These are phyloP conservation scores for Leptinotarsa defecta DNA, from an alignment of 1,140 invertebrate species.

Conservation along the genomic window DNA sequence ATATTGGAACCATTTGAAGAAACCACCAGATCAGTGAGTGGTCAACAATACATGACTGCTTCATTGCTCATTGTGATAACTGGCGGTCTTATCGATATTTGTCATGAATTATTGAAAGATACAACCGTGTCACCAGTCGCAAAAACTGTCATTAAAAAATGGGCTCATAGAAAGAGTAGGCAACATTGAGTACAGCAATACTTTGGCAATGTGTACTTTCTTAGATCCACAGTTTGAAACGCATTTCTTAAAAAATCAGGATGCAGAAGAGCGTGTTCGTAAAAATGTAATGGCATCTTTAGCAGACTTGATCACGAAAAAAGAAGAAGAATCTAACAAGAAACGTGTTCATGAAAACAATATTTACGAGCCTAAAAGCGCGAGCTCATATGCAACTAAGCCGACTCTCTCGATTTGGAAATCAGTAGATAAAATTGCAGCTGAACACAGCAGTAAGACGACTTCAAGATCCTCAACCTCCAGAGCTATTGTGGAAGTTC, in stretches of 20 bases:
- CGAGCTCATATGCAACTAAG: not conserved
- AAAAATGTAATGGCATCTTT: slow-evolving; percentile 28
- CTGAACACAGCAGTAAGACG: not conserved
- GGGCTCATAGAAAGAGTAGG: slow-evolving; percentile 23
- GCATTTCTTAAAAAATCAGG: not conserved
- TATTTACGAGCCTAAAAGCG: not conserved
- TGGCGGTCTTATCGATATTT: slow-evolving; percentile 18
- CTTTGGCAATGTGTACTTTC: slow-evolving; percentile 39
- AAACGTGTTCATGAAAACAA: slow-evolving; percentile 13
- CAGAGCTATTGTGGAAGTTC: slow-evolving; percentile 24
- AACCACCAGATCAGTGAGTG: slow-evolving; percentile 40
- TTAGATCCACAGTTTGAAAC: slow-evolving; percentile 44
- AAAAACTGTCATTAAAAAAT: slow-evolving; percentile 12
- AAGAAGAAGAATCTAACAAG: slow-evolving; percentile 17
- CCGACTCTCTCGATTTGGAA: slow-evolving; percentile 10
- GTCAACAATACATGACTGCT: slow-evolving; percentile 42
- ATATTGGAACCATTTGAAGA: slow-evolving; percentile 46
- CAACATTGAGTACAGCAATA: slow-evolving; percentile 34
- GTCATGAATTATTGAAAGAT: slow-evolving; percentile 14
- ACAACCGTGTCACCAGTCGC: not conserved
- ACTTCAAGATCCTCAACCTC: slow-evolving; percentile 13
- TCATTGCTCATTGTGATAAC: slow-evolving; percentile 41
- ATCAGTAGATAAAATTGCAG: slow-evolving; percentile 9
- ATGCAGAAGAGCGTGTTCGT: not conserved
- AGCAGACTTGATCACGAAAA: slow-evolving; percentile 25